Percentiles rank a stretch among this genome's conserved stretches.
Conservation (phyloP, 92 coral and sea anemone genomes). For the Diadumene lineata region DNA sequence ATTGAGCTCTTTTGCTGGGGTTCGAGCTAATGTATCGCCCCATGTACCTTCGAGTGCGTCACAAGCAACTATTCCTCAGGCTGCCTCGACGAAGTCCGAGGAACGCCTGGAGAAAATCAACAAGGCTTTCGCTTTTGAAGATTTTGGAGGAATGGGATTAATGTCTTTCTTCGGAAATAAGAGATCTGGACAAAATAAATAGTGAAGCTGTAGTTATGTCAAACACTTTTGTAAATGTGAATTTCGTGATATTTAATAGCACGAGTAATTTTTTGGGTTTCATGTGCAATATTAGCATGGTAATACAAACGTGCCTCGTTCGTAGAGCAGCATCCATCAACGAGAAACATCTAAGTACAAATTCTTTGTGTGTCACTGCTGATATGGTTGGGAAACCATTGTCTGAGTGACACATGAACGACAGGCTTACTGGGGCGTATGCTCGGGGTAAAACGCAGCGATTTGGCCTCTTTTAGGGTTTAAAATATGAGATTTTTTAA, state of each 20-base stretch:
- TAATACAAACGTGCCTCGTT: too few species aligned
- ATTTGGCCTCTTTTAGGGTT: too few species aligned
- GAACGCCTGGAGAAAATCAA: constrained; percentile 78
- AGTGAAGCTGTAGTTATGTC: not conserved
- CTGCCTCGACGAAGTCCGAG: constrained; percentile 35
- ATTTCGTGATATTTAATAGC: not conserved
- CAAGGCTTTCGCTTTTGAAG: constrained; percentile 82
- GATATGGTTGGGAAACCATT: too few species aligned
- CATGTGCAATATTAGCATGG: too few species aligned
- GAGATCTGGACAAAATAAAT: constrained; percentile 34
- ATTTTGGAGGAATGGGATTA: constrained; percentile 81
- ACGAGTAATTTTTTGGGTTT: not conserved
- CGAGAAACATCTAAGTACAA: too few species aligned
- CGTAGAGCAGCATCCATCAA: too few species aligned
- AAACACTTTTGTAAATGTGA: not conserved
- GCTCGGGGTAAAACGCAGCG: too few species aligned
- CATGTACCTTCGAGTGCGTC: constrained; percentile 50
- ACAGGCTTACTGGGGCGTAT: too few species aligned
- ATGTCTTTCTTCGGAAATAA: constrained; percentile 83
- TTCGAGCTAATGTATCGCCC: constrained; percentile 71
- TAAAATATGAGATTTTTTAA: too few species aligned
- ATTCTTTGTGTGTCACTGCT: too few species aligned
- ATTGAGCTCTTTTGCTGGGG: constrained; percentile 80
- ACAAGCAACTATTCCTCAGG: constrained; percentile 9
- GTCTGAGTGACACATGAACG: too few species aligned